A percentile compares a stretch with the other conserved stretches of the same genome.
phyloP scores from a whole-genome alignment of 2,888 invertebrate species.

The Amiota communis region DNA sequence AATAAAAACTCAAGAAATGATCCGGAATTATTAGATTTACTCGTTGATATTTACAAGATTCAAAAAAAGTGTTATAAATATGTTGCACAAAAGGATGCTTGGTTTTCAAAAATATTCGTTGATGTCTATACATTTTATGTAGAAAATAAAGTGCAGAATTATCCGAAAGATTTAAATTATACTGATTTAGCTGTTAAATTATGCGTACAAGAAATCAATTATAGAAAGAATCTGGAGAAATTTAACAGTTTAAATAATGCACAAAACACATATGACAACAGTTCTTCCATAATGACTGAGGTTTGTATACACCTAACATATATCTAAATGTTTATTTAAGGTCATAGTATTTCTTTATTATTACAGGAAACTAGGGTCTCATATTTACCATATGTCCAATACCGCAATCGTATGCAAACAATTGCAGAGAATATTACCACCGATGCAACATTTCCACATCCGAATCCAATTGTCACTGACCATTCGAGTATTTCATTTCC shows the following conservation, averaged over 20 bases:
- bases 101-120: constrained; percentile 78
- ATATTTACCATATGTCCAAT: too few relatives aligned
- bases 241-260: constrained; percentile 20
- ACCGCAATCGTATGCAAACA: too few relatives aligned
- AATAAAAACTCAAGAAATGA: constrained; percentile 75
- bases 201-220: constrained; percentile 78
- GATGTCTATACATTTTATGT: constrained; percentile 82
- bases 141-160: constrained; percentile 75
- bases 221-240: constrained; percentile 76
- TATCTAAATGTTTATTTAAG: too few relatives aligned
- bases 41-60: constrained; percentile 78
- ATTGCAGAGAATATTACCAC: too few relatives aligned
- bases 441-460: too few relatives aligned
- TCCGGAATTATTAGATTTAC: constrained; percentile 74
- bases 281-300: too few relatives aligned
- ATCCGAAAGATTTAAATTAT: constrained; percentile 78
- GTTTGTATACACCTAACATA: too few relatives aligned
- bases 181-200: constrained; percentile 82
- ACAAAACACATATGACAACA: too few relatives aligned
- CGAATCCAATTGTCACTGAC: too few relatives aligned
- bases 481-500: not conserved
- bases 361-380: too few relatives aligned
- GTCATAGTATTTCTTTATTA: too few relatives aligned
- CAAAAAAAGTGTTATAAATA: constrained; percentile 82
- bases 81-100: constrained; percentile 73